Evolutionary conservation across 2,888 invertebrate genomes (phyloP), one percentile per base, ranked within the genome.

Genomic region (Epirrhoe alternata): DNA sequence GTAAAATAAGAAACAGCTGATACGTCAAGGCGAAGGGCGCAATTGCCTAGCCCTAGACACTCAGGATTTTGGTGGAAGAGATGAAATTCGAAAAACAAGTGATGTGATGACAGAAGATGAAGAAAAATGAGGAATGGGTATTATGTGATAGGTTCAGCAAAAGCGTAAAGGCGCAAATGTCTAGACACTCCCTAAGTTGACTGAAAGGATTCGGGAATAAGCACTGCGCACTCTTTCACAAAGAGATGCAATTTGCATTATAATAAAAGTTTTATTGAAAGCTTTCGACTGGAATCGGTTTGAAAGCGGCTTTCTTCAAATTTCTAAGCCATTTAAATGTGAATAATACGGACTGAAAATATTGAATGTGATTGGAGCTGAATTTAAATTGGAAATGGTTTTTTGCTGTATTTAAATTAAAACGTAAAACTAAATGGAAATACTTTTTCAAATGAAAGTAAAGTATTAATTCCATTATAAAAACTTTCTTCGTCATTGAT

Each of bases 231-330:
- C 79, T 78, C 76, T 72, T 68, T 78, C 74, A 81, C 86, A 86
- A 84, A 86, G 85, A 85, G 83, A 86, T 87, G 86, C 89, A 88
- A 90, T 90, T 90, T 91, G 87, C 90, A 90, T 91, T 85, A 89
- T 86, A 90, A 91, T 90, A 89, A 82, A 83, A 69, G 86, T 87
- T 88, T 87, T 85, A 88, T 88, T 86, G 86, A 84, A 86, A 82
- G 81, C 82, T 76, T 79, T 69, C 80, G 66, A 77, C 78, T 78
- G 72, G 76, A 77, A 79, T 78, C 76, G 78, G 74, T 79, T 78
- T 82, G 84, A 85, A 82, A 82, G 78, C 76, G 75, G 61, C 78
- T 80, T 60, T 60, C 55, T 51, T 54, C n/a, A 61, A 53, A 61
- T 61, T 63, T 67, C 64, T 60, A 51, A 60, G 60, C 64, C 45